Evolutionary conservation across 2,888 invertebrate genomes (phyloP).

Genomic region (Oligia fasciuncula): DNA sequence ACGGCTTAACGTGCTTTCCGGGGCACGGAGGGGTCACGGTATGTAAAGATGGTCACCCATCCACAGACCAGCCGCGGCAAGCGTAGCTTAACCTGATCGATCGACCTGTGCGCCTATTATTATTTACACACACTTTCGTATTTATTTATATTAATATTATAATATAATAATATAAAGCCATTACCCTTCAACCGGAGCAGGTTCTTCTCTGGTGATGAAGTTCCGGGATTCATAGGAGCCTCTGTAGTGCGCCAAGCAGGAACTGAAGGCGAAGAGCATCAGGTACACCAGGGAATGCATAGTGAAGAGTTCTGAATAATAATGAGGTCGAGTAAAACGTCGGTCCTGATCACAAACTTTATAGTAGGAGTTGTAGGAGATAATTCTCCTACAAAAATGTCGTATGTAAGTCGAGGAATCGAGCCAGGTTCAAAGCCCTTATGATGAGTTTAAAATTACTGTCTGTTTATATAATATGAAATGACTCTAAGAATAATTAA

Average conservation of each 20-base stretch:
- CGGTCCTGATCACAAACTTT: neutral
- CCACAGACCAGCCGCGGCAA: too few species aligned
- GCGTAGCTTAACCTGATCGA: too few species aligned
- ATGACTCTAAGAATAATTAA: neutral
- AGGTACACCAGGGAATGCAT: constrained; percentile 78
- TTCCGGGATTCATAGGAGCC: constrained; percentile 76
- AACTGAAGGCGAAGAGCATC: constrained; percentile 71
- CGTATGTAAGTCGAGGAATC: neutral
- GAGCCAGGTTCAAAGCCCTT: neutral
- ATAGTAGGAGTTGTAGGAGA: neutral
- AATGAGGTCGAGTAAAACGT: neutral
- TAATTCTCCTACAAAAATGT: neutral
- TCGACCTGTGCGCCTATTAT: too few species aligned
- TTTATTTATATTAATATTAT: too few species aligned
- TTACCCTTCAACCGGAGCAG: constrained; percentile 74
- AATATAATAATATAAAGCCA: neutral
- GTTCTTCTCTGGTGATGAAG: constrained; percentile 79
- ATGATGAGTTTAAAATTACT: neutral
- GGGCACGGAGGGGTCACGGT: too few species aligned
- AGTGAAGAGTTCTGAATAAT: constrained; percentile 74
- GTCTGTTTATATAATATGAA: neutral
- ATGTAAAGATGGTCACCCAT: too few species aligned
- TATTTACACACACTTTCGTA: too few species aligned
- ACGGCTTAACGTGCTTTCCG: too few species aligned
- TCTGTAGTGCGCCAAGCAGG: constrained; percentile 79